Evolutionary conservation across 1,140 invertebrate genomes (phyloP), one percentile per base, ranked within the genome.

Genomic region (Samia ricini): DNA sequence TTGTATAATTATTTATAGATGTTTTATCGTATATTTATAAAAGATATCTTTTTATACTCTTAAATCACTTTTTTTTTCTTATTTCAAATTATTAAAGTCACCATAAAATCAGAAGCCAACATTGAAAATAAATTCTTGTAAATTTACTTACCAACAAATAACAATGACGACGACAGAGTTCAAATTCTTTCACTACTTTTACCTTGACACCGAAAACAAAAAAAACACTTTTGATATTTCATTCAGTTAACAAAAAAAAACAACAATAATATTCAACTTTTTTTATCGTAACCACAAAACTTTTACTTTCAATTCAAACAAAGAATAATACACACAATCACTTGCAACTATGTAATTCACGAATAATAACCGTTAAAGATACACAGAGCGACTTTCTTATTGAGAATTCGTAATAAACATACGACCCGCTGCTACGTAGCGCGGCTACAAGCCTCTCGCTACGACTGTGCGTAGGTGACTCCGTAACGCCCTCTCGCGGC

Each of bases 341-440:
- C n/a, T n/a, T n/a, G n/a, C n/a, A n/a, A n/a, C n/a, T n/a, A n/a
- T n/a, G n/a, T n/a, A n/a, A n/a, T n/a, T n/a, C n/a, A n/a, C n/a
- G n/a, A n/a, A n/a, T n/a, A n/a, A n/a, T n/a, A n/a, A n/a, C n/a
- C n/a, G n/a, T n/a, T n/a, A n/a, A n/a, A n/a, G n/a, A n/a, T n/a
- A n/a, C n/a, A n/a, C n/a, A n/a, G n/a, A n/a, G n/a, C n/a, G n/a
- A n/a, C n/a, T n/a, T n/a, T n/a, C n/a, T n/a, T n/a, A n/a, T n/a
- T n/a, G n/a, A n/a, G n/a, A n/a, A n/a, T n/a, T n/a, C n/a, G n/a
- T n/a, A n/a, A n/a, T n/a, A n/a, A n/a, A n/a, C n/a, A n/a, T n/a
- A n/a, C n/a, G n/a, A n/a, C n/a, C n/a, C n/a, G n/a, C n/a, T n/a
- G 33, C 33, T 55, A 55, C 52, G 52, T 55, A 12, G 15, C 24